Evolutionary conservation across 2,888 invertebrate species (phyloP).

Genomic region (Pandemis heparana): DNA sequence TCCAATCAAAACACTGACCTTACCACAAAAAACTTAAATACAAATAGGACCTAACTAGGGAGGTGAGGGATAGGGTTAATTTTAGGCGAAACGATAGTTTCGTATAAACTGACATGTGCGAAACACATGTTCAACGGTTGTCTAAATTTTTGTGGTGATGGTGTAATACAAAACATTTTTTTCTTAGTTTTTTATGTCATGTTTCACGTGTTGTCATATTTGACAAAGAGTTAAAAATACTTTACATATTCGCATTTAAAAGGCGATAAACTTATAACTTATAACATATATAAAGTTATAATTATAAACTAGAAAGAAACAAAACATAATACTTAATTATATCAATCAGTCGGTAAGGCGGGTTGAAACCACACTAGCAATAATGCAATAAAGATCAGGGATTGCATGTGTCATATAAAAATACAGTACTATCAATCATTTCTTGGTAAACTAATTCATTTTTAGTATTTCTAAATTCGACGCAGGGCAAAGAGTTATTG

Average conservation of each 20-base stretch:
- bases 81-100: too few species aligned
- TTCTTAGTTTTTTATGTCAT: not conserved
- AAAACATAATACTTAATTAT: not conserved
- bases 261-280: conserved; percentile 5
- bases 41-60: too few species aligned
- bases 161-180: too few species aligned
- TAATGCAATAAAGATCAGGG: not conserved
- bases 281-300: not conserved
- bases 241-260: not conserved
- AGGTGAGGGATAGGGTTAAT: too few species aligned
- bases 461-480: conserved; percentile 22
- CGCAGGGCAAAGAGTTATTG: conserved; percentile 20
- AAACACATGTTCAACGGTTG: too few species aligned
- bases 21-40: too few species aligned
- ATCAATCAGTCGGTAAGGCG: not conserved
- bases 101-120: too few species aligned
- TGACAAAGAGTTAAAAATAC: not conserved
- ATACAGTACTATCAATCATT: conserved; percentile 17
- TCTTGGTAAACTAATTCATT: conserved; percentile 23
- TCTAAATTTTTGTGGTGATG: too few species aligned
- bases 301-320: not conserved
- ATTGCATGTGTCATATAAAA: conserved; percentile 18
- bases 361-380: not conserved
- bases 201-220: not conserved
- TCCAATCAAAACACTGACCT: too few species aligned